phyloP scores from a whole-genome alignment of 2,888 invertebrate species.

The Nymphalis urticae region DNA sequence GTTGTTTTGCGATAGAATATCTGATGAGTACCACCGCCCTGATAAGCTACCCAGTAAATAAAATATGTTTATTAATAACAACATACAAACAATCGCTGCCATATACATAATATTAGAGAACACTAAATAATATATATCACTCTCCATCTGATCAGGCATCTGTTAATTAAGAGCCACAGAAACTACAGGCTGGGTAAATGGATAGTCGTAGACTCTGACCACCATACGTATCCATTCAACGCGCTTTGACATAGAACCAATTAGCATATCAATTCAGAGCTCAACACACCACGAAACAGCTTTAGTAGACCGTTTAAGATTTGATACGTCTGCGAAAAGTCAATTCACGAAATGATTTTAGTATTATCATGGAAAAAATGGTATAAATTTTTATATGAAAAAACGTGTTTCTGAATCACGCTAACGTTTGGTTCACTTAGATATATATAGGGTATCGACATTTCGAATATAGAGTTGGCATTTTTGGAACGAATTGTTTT shows the following conservation, averaged over 20 bases:
- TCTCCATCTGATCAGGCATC: not conserved
- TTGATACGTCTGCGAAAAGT: not conserved
- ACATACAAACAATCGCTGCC: not conserved
- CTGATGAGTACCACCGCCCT: too few relatives aligned
- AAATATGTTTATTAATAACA: not conserved
- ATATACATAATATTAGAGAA: not conserved
- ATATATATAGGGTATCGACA: too few relatives aligned
- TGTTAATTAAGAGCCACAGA: conserved; percentile 1
- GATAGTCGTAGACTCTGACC: not conserved
- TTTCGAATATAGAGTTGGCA: too few relatives aligned
- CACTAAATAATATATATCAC: not conserved
- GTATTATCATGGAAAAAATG: too few relatives aligned
- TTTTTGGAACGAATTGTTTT: too few relatives aligned
- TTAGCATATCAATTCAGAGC: conserved; percentile 2
- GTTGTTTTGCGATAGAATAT: too few relatives aligned
- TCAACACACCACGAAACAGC: not conserved
- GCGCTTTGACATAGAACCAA: conserved; percentile 2
- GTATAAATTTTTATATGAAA: too few relatives aligned
- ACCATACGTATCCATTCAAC: not conserved
- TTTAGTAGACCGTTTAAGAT: not conserved
- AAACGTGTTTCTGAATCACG: too few relatives aligned
- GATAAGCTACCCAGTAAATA: too few relatives aligned
- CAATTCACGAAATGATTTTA: too few relatives aligned
- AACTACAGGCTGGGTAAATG: not conserved
- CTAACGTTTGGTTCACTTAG: too few relatives aligned